A percentile compares a stretch with the other conserved stretches of the same genome.
Conservation (phyloP, 92 coral and sea anemone species). For the Umimayanthus kanabou region DNA sequence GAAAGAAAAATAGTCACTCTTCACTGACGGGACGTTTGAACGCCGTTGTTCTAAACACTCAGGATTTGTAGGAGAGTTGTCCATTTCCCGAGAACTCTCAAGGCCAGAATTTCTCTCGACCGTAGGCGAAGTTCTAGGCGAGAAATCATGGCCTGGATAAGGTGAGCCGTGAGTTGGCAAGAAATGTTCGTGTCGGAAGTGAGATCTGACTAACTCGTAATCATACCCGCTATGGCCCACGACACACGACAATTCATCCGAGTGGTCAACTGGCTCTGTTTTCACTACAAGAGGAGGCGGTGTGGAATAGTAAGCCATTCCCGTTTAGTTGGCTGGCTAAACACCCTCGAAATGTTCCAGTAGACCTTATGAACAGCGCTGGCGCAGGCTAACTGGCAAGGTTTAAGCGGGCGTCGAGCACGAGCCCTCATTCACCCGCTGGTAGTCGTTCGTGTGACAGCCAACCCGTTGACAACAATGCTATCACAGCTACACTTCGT, state of each 20-base stretch:
- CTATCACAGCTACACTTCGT: slow-evolving; percentile 37
- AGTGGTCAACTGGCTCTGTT: slow-evolving; percentile 56
- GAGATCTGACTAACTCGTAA: slow-evolving; percentile 5
- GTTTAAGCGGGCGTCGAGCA: not conserved
- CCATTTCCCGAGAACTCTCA: slow-evolving; percentile 38
- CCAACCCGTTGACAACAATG: slow-evolving; percentile 20
- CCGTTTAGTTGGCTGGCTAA: not conserved
- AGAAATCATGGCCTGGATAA: not conserved
- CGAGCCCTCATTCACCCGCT: not conserved
- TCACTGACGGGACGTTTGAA: slow-evolving; percentile 42
- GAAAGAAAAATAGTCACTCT: slow-evolving; percentile 88
- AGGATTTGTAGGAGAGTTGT: slow-evolving; percentile 37
- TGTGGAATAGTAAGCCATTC: slow-evolving; percentile 24
- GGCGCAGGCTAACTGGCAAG: not conserved
- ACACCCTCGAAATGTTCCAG: not conserved
- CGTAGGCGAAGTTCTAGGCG: slow-evolving; percentile 19
- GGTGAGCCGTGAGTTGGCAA: slow-evolving; percentile 4
- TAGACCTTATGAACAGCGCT: no score
- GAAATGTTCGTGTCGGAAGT: slow-evolving; percentile 37
- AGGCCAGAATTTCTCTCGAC: slow-evolving; percentile 30
- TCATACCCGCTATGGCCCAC: slow-evolving; percentile 35
- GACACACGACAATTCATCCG: slow-evolving; percentile 35
- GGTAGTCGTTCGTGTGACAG: slow-evolving; percentile 32
- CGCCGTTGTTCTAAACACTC: slow-evolving; percentile 13
- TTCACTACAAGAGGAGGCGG: slow-evolving; percentile 53